Evolutionary conservation across 1,140 invertebrate species (phyloP).

Genomic region (Carposina sasakii): DNA sequence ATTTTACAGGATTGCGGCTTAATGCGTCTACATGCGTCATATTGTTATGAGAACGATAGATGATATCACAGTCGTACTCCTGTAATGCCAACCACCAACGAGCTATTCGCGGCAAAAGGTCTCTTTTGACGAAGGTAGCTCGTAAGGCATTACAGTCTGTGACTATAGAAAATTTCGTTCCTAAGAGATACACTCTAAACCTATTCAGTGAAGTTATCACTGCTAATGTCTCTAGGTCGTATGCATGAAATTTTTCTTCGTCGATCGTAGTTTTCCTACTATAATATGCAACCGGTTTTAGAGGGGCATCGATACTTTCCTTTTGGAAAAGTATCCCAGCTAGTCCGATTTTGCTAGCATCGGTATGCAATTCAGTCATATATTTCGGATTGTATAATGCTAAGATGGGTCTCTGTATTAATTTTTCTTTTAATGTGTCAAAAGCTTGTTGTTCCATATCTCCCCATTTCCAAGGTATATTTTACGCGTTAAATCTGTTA

Average conservation of each 20-base stretch:
- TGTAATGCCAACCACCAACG: constrained; percentile 31
- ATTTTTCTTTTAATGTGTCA: constrained; percentile 25
- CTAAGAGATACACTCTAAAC: not conserved
- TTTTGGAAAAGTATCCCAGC: constrained; percentile 10
- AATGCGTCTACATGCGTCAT: constrained; percentile 33
- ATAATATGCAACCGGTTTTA: constrained; percentile 17
- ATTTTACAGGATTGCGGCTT: constrained; percentile 22
- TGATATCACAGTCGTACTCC: constrained; percentile 29
- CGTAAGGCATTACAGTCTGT: not conserved
- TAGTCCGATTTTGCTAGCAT: not conserved
- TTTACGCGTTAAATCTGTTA: constrained; percentile 32
- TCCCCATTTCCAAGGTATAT: constrained; percentile 30
- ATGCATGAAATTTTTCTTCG: constrained; percentile 1
- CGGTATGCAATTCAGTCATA: constrained; percentile 14
- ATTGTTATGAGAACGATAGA: constrained; percentile 22
- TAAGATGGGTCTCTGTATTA: constrained; percentile 23
- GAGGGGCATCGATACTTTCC: constrained; percentile 19
- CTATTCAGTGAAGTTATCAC: not conserved
- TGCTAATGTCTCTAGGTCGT: constrained; percentile 3
- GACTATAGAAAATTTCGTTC: not conserved
- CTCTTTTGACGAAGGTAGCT: constrained; percentile 20
- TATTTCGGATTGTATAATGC: constrained; percentile 39
- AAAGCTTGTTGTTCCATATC: constrained; percentile 14
- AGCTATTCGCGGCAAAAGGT: constrained; percentile 18
- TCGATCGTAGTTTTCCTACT: not conserved